Percentiles rank a stretch among this genome's conserved stretches.
These are phyloP conservation scores for Glyphotaelius pellucidus DNA, from an alignment of 2,888 invertebrate genomes.

Conservation along the genomic window DNA sequence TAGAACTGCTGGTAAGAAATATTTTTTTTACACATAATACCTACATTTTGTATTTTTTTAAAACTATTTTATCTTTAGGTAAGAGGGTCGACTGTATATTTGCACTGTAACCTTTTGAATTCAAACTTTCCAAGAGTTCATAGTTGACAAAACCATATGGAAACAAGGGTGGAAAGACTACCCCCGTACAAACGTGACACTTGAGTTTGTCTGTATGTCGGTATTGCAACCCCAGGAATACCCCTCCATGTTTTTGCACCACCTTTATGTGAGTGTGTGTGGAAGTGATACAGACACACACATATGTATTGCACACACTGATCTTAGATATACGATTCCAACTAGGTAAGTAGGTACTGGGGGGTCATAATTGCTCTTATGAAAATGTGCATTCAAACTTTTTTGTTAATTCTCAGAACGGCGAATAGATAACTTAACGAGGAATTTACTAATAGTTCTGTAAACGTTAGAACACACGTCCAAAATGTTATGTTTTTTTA, in stretches of 20 bases:
- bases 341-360: background rate
- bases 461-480: no score
- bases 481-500: no score
- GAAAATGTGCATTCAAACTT: background rate
- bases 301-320: background rate
- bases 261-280: background rate
- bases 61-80: background rate
- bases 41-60: background rate
- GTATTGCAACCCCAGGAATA: background rate
- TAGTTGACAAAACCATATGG: background rate
- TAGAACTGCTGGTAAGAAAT: no score
- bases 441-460: no score
- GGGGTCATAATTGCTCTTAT: background rate
- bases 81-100: background rate
- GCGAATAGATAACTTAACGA: no score
- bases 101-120: background rate
- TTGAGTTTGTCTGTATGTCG: conserved; percentile 19
- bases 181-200: conserved; percentile 14
- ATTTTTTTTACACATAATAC: background rate
- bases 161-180: background rate
- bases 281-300: background rate
- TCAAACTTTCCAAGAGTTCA: background rate
- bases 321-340: background rate
- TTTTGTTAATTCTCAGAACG: background rate
- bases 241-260: background rate